Base-by-base conservation (phyloP, 1,140 invertebrate species). In the Tyrophagus putrescentiae region DNA sequence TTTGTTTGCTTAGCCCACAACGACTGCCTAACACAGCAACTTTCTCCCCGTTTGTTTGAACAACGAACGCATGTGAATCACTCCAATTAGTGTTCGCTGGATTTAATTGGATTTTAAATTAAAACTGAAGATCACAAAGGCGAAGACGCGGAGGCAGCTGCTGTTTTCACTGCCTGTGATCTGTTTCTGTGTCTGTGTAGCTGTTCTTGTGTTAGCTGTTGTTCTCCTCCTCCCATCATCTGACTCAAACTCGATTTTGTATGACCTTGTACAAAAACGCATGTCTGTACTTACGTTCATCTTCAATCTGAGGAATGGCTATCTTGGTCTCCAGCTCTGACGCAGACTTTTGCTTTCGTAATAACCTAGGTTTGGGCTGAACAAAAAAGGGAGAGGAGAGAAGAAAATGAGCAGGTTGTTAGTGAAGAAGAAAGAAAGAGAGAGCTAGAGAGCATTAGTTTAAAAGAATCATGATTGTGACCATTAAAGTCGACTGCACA, bases 311-410 rank as follows among this genome's bases (percentile, higher is more conserved):
- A 50, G 63, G 39, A 18, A 62, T 61, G 4, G 58, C 27, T 31
- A 70, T 65, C 48, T 71, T 68, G 23, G 72, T 70, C 64, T 77
- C 75, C 18, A 77, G 68, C 62, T 77, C 76, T 4, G 75, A 76
- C 5, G 85, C 87, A 64, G 85, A 88, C 71, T 88, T 88, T 73
- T 93, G 88, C 39, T 88, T 73, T 44, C 88, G 78, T 32, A 93
- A 74, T 25, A 93, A 76, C 32, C 83, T 76, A 4, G 84, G 82
- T 70, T 88, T 88, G 1, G 84, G 81, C 72, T 86, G 84, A 16
- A 60, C 57, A 21, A 27, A 58, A 13, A 57, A 41, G 18, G 52
- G 18, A 18, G 33, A 59, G 21, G 23, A 1, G 33, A 32, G 9
- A 32, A 36, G 4, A 61, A 41, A 36, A 57, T 57, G 48, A 41